Conservation (phyloP, 2,113 vertebrate species). For the Edolisoma coerulescens region DNA sequence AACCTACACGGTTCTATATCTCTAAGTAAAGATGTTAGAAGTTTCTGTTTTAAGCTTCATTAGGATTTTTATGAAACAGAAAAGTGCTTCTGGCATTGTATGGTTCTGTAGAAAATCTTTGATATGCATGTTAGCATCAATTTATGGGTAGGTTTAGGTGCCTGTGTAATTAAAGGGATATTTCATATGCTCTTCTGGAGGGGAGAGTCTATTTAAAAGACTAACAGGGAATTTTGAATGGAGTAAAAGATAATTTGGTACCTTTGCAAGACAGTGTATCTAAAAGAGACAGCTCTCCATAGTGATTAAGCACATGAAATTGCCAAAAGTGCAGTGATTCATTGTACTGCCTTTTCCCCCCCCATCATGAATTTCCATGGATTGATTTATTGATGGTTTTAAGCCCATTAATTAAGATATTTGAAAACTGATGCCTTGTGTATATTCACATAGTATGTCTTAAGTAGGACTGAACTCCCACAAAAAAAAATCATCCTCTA, state of each 20-base stretch:
- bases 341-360: neutral
- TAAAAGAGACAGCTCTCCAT: neutral
- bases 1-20: neutral
- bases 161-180: neutral
- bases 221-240: neutral
- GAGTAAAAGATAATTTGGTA: neutral
- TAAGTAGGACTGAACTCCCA: neutral
- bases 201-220: neutral
- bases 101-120: neutral
- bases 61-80: constrained; percentile 31
- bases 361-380: neutral
- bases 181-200: neutral
- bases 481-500: neutral
- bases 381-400: neutral
- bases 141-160: neutral
- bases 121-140: constrained; percentile 11
- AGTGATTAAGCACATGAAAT: neutral
- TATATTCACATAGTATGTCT: neutral
- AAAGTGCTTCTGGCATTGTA: constrained; percentile 7
- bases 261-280: neutral
- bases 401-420: neutral
- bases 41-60: constrained; percentile 23
- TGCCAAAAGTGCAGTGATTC: neutral
- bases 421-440: neutral
- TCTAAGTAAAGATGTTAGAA: constrained; percentile 8